These are phyloP conservation scores for Loris lydekkerianus DNA, from an alignment of 2,797 vertebrate genomes.

Conservation along the genomic window DNA sequence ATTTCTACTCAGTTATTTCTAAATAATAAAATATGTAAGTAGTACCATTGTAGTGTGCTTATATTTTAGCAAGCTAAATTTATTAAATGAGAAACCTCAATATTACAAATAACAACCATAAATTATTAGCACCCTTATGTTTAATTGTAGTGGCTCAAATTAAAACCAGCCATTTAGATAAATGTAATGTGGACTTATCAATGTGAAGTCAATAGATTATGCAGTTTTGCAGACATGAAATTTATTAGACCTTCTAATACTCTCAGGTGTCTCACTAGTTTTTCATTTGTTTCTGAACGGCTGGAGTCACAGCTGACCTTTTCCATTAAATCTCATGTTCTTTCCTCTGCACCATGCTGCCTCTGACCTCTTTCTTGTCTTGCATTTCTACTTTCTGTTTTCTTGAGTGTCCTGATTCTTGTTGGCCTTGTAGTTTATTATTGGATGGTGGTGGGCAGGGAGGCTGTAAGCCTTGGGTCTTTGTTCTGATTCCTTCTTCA, in stretches of 20 bases:
- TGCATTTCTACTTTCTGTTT: background rate
- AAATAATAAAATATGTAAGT: conserved; percentile 4
- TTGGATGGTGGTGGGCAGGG: background rate
- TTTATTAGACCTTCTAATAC: background rate
- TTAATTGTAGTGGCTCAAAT: conserved; percentile 11
- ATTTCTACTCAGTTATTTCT: conserved; percentile 29
- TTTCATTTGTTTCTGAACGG: background rate
- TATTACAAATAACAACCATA: background rate
- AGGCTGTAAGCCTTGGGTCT: background rate
- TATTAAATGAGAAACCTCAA: conserved; percentile 56
- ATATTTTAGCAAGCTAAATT: conserved; percentile 49
- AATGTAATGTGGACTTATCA: background rate
- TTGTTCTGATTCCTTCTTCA: conserved; percentile 2
- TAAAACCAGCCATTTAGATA: conserved; percentile 39
- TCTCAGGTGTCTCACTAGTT: background rate
- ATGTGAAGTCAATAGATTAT: background rate
- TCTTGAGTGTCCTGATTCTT: background rate
- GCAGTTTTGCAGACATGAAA: conserved; percentile 35
- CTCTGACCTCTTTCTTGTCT: background rate
- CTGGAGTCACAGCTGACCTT: background rate
- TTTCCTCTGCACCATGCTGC: background rate
- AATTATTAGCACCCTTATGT: background rate
- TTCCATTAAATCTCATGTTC: background rate
- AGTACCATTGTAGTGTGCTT: background rate
- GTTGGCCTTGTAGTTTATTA: background rate